phyloP scores from a whole-genome alignment of 2,113 vertebrate genomes.

The Prionailurus bengalensis region DNA sequence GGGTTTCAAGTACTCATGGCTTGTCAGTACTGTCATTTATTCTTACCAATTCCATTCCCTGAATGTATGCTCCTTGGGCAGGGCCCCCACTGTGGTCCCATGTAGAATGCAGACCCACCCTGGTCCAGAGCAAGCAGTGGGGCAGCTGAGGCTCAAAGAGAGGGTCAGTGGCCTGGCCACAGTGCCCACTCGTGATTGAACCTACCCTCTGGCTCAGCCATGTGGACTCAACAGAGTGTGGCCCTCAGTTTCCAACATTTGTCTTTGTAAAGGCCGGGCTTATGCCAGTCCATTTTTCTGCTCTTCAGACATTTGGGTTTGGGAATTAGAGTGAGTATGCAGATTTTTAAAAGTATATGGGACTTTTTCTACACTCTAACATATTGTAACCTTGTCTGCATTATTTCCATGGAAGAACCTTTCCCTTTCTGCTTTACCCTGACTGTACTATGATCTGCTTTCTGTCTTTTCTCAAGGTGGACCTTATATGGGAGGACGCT shows the following conservation, averaged over 20 bases:
- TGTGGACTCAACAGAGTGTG: neutral
- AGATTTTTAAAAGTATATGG: neutral
- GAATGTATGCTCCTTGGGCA: neutral
- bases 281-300: neutral
- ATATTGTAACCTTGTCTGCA: neutral
- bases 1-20: neutral
- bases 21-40: neutral
- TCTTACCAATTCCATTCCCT: neutral
- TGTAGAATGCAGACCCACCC: too few species aligned
- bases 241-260: neutral
- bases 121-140: neutral
- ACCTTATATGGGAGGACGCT: slow-evolving; percentile 95
- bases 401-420: neutral
- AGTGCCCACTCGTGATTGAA: neutral
- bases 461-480: slow-evolving; percentile 89
- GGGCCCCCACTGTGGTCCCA: too few species aligned
- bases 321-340: too few species aligned
- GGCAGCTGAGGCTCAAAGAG: neutral
- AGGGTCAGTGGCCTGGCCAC: neutral
- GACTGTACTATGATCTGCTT: neutral
- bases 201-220: neutral
- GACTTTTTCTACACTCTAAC: neutral
- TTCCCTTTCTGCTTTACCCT: neutral
- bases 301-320: neutral
- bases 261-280: neutral